These are phyloP conservation scores for Piaya cayana DNA, from an alignment of 2,113 vertebrate genomes.

Conservation along the genomic window DNA sequence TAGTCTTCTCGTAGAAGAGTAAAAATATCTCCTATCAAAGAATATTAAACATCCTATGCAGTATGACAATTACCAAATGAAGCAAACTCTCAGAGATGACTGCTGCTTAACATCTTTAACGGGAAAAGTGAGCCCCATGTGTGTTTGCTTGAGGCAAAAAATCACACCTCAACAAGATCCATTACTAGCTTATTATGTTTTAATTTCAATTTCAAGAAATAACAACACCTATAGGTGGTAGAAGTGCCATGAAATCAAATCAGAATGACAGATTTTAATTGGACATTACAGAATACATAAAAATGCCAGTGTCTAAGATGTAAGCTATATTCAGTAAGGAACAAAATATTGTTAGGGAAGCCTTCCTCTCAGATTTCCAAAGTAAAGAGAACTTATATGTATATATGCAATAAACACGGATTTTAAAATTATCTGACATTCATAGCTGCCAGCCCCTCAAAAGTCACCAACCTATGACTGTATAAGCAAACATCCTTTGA, in stretches of 20 bases:
- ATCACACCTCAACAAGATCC: not conserved
- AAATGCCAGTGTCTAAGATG: not conserved
- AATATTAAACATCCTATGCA: not conserved
- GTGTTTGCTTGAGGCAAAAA: not conserved
- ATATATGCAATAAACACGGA: not conserved
- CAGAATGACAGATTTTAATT: not conserved
- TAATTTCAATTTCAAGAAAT: conserved; percentile 26
- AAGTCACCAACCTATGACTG: not conserved
- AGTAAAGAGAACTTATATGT: not conserved
- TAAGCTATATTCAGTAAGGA: not conserved
- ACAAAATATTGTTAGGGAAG: not conserved
- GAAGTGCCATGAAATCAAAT: not conserved
- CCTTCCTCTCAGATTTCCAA: not conserved
- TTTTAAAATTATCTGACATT: not conserved
- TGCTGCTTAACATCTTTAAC: not conserved
- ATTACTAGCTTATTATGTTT: not conserved
- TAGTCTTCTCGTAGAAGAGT: conserved; percentile 11
- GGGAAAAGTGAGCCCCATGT: not conserved
- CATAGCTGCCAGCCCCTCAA: not conserved
- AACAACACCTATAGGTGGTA: not conserved
- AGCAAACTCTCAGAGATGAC: not conserved
- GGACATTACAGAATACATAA: not conserved
- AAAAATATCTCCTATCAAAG: not conserved
- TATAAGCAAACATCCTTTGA: not conserved
- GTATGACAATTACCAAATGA: not conserved